Conservation (phyloP, 2,888 invertebrate species). For the Drosophila dives region DNA sequence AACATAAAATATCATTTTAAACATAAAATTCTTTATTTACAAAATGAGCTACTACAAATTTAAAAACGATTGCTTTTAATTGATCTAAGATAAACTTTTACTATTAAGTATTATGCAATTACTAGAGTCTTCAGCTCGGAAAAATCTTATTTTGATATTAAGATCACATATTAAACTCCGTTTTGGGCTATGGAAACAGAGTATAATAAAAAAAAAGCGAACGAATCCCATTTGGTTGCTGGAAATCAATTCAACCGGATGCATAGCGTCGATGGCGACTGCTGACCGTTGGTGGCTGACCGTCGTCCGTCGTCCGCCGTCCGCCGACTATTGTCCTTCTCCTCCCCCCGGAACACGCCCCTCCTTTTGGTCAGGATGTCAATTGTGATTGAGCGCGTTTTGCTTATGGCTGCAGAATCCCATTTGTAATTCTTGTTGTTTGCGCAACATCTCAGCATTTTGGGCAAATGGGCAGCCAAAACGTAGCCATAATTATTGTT, state of each 20-base stretch:
- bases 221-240: slow-evolving; percentile 29
- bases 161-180: not conserved
- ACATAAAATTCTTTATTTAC: too few species aligned
- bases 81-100: not conserved
- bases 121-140: not conserved
- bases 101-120: not conserved
- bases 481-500: slow-evolving; percentile 76
- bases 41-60: not conserved
- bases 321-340: slow-evolving; percentile 5
- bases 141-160: not conserved
- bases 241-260: slow-evolving; percentile 76
- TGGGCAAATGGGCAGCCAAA: slow-evolving; percentile 61
- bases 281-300: slow-evolving; percentile 52
- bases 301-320: slow-evolving; percentile 9
- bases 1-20: not conserved
- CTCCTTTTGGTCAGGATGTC: slow-evolving; percentile 63
- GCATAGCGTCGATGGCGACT: slow-evolving; percentile 62
- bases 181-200: not conserved
- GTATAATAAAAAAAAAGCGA: slow-evolving; percentile 13
- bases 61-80: not conserved
- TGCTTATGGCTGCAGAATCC: slow-evolving; percentile 75
- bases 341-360: slow-evolving; percentile 2
- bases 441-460: slow-evolving; percentile 61
- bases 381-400: slow-evolving; percentile 66
- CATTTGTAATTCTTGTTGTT: slow-evolving; percentile 53